Percentiles rank a stretch among this genome's conserved stretches.
Evolutionary conservation across 2,113 vertebrate genomes (phyloP).

Genomic region (Rhinoptilus africanus): DNA sequence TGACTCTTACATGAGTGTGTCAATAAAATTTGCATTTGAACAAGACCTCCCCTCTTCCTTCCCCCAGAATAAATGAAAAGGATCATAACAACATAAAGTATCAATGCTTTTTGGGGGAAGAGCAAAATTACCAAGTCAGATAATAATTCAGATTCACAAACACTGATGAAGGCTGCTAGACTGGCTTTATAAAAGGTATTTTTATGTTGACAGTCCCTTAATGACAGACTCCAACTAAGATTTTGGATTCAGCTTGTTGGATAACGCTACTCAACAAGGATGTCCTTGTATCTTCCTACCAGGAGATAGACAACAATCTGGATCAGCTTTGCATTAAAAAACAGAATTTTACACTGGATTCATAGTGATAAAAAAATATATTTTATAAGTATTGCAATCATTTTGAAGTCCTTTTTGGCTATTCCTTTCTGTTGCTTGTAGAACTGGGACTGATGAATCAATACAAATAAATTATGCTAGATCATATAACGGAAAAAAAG

Average conservation of each 20-base stretch:
- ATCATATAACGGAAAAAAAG: neutral
- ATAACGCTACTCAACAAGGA: neutral
- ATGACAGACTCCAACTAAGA: neutral
- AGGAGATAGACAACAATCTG: neutral
- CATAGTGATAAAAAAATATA: neutral
- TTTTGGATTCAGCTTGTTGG: neutral
- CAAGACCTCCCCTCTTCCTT: neutral
- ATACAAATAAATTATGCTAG: neutral
- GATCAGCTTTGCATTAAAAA: neutral
- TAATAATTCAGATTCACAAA: neutral
- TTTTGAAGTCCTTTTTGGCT: neutral
- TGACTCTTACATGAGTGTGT: neutral
- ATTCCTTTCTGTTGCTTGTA: neutral
- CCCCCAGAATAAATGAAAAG: neutral
- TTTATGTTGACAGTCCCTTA: neutral
- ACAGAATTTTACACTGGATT: neutral
- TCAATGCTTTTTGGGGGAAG: neutral
- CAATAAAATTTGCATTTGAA: conserved; percentile 1
- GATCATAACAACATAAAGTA: neutral
- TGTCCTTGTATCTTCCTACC: neutral
- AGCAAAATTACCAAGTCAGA: neutral
- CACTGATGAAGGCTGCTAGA: neutral
- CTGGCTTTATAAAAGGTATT: neutral
- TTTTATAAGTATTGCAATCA: neutral
- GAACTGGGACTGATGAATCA: neutral